Percentiles rank a stretch among this genome's conserved stretches.
phyloP scores from a whole-genome alignment of 53 echinoderm and acorn worm genomes.

The Echinometra lucunter region DNA sequence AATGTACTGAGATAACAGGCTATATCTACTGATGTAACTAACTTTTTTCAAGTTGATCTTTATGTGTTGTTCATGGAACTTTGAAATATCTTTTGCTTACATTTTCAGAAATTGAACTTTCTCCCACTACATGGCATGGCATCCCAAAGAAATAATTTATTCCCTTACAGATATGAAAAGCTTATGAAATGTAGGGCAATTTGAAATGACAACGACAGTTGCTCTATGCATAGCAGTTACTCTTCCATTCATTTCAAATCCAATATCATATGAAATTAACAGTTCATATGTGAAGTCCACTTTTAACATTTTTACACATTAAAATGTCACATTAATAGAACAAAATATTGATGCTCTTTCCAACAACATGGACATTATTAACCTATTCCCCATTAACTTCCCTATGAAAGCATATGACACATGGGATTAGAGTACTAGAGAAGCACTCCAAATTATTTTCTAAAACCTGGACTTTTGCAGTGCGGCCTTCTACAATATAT shows the following conservation, averaged over 20 bases:
- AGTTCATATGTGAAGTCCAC: too few species aligned
- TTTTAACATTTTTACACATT: background rate
- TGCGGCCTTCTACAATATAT: background rate
- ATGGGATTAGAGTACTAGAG: background rate
- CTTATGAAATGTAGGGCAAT: background rate
- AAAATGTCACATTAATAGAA: background rate
- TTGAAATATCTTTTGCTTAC: background rate
- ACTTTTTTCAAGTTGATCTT: background rate
- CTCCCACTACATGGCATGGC: constrained; percentile 12
- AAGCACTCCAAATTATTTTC: background rate
- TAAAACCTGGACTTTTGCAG: background rate
- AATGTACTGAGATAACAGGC: background rate
- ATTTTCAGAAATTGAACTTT: background rate
- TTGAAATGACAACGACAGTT: background rate
- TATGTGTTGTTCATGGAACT: background rate
- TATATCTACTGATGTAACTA: background rate
- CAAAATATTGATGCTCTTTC: background rate
- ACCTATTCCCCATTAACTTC: too few species aligned
- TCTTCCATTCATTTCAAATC: background rate
- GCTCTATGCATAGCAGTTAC: background rate
- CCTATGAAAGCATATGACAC: background rate
- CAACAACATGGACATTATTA: background rate
- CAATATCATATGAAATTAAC: background rate
- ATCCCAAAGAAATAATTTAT: background rate
- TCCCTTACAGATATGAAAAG: background rate